These are phyloP conservation scores for Chalcis sispes DNA, from an alignment of 2,888 invertebrate species.

Conservation along the genomic window DNA sequence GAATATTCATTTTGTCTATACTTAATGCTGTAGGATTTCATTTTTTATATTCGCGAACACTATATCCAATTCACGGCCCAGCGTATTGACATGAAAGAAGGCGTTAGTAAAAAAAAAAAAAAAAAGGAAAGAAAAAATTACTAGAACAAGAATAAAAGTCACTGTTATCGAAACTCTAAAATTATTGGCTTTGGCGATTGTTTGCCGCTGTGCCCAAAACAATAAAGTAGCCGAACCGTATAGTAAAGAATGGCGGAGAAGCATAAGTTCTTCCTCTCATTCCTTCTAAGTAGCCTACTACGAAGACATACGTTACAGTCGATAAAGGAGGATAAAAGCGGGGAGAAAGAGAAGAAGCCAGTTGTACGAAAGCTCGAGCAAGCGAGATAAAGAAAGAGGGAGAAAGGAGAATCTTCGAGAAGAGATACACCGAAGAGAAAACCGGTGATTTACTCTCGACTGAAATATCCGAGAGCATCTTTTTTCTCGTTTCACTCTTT, in stretches of 20 bases:
- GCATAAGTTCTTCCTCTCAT: background rate
- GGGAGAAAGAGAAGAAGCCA: background rate
- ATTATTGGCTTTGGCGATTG: constrained; percentile 23
- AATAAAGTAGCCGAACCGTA: constrained; percentile 27
- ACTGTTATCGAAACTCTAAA: constrained; percentile 16
- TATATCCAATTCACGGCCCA: too few species aligned
- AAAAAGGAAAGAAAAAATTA: background rate
- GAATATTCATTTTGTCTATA: too few species aligned
- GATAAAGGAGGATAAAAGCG: constrained; percentile 25
- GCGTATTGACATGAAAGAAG: too few species aligned
- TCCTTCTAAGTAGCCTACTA: constrained; percentile 10
- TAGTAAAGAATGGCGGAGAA: constrained; percentile 32
- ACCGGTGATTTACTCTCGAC: constrained; percentile 49
- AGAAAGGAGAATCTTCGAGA: too few species aligned
- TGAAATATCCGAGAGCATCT: background rate
- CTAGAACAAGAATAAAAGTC: background rate
- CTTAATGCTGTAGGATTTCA: too few species aligned
- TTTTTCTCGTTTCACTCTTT: too few species aligned
- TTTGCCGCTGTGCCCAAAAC: background rate
- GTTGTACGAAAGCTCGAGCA: background rate
- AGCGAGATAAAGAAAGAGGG: background rate
- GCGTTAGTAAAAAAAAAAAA: too few species aligned
- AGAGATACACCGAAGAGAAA: constrained; percentile 36
- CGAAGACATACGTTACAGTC: constrained; percentile 19
- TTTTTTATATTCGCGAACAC: too few species aligned